Evolutionary conservation across 2,888 invertebrate species (phyloP), one percentile per base, ranked within the genome.

Genomic region (Patella caerulea): DNA sequence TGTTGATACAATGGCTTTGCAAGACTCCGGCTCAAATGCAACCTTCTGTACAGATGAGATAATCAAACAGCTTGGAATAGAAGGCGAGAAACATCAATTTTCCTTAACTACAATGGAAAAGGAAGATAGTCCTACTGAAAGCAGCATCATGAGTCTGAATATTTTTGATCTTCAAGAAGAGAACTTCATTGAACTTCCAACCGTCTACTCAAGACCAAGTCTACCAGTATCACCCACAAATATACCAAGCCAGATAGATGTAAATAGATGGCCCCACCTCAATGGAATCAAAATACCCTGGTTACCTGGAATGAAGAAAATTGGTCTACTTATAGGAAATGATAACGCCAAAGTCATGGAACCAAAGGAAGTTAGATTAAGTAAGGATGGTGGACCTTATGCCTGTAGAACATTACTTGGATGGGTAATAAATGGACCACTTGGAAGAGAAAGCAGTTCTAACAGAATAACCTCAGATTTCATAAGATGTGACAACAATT

Each of bases 401-500:
- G 81, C 79, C 11, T 71, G 55, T 2, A 70, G 56, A 17, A 81
- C 78, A 1, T 24, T 45, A 12, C 74, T 79, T 3, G 81, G 81
- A 3, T 81, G 79, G 81, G 54, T 75, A 9, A 53, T 79, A 11
- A 81, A 79, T 74, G 81, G 79, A 12, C 77, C 79, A 1, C 19
- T 79, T 0, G 65, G 73, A 17, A 24, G 15, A 29, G 74, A 15
- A 17, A 45, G 15, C 14, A 2, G n/a, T 12, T n/a, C 24, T 70
- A 24, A 55, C 2, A 72, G 45, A 29, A 19, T 24, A 1, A 59
- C 75, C 4, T n/a, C 76, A 15, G 19, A 65, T 34, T 80, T 78
- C 55, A 55, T 78, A 2, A 15, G 71, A 5, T n/a, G 77, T n/a
- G 9, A 96, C 96, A 75, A 97, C 93, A 11, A 97, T 96, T 71